Base-by-base conservation (phyloP, 1,140 invertebrate species). In the Brachionus calyciflorus region DNA sequence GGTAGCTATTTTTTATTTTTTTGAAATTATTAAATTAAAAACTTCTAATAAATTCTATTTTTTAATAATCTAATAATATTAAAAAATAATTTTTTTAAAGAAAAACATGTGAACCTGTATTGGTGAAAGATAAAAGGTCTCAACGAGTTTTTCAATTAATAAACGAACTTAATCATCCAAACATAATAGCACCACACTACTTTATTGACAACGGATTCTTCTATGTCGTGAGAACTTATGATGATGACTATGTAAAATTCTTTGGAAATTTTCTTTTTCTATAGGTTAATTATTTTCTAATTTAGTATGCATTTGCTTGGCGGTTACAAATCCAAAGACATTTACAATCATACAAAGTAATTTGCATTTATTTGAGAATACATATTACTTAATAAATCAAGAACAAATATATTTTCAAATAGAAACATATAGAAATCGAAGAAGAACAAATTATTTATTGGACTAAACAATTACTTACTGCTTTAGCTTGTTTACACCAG, bases 341-440 rank as follows among this genome's bases (percentile, higher is more conserved):
- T 40, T 19, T 73, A 24, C 51, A 49, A 40, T 51, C 69, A 51
- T 55, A 73, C 21, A 30, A 24, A 55, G 69, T 73, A 73, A 51
- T 57, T 33, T 33, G n/a, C n/a, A n/a, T n/a, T n/a, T n/a, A n/a
- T n/a, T n/a, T n/a, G n/a, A n/a, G n/a, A 70, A 17, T 6, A 33
- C 0, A 70, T 7, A 28, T 28, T 30, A 17, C 19, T 1, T 24
- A 7, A 33, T 14, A 48, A 26, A 17, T 19, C 17, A n/a, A 55
- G 28, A 28, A 30, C 4, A 55, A 21, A 4, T 26, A 55, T 17
- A 19, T 40, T 14, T 17, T 60, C 24, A 60, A 28, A 14, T 53
- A 70, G 69, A 73, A 73, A 73, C 49, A 73, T 51, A 49, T 73
- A 24, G 51, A 73, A 73, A 73, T 73, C 21, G 69, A 73, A 40